Conservation (phyloP, 2,113 vertebrate species). For the Pithys albifrons region DNA sequence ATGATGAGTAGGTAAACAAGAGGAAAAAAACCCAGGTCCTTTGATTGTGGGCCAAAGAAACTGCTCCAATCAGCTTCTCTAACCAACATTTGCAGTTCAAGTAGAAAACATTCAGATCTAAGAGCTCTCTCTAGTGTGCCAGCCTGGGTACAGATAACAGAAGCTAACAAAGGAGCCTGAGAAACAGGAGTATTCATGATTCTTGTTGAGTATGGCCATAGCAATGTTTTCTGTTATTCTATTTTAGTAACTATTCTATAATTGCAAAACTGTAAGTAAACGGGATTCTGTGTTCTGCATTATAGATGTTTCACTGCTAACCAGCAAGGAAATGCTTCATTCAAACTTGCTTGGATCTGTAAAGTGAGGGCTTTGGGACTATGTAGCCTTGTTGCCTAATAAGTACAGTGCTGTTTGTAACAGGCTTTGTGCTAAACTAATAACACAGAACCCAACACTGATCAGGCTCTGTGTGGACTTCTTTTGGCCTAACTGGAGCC, state of each 20-base stretch:
- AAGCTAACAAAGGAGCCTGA: background rate
- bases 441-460: background rate
- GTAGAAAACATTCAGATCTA: background rate
- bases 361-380: background rate
- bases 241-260: background rate
- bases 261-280: background rate
- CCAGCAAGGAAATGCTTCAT: background rate
- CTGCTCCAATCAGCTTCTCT: slow-evolving; percentile 19
- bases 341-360: background rate
- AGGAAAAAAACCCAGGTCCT: rapidly evolving
- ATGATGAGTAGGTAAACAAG: slow-evolving; percentile 41
- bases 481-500: background rate
- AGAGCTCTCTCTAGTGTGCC: background rate
- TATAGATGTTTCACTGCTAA: background rate
- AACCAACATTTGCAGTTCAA: background rate
- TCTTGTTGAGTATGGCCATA: background rate
- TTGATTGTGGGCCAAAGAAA: slow-evolving; percentile 49
- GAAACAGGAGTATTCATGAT: background rate
- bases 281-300: background rate
- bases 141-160: background rate
- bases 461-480: background rate
- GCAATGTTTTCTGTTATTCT: background rate
- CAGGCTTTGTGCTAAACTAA: background rate
- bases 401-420: background rate
- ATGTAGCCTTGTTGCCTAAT: background rate